Base-by-base conservation (phyloP, 2,797 vertebrate species). In the Gila robusta region DNA sequence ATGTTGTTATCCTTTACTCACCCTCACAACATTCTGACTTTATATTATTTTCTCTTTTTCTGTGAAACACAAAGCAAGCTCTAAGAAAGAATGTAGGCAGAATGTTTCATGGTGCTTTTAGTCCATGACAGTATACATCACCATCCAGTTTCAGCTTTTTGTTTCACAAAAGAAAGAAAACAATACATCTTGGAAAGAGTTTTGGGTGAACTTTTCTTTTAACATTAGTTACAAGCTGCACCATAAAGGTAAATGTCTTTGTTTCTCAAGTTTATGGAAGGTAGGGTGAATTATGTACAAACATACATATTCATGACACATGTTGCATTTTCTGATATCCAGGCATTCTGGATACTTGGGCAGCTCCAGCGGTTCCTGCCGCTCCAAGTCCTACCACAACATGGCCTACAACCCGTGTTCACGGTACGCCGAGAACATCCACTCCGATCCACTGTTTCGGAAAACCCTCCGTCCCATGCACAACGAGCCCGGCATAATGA, bases 361-460 rank as follows among this genome's bases (percentile, higher is more conserved):
- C 23, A 96, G 95, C 6, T 87, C 94, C 0, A 94, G 93, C 0
- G 93, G 96, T 35, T 86, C 94, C 87, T 93, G 90, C 86, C 94
- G 92, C 88, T 93, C 94, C 82, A 97, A 96, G 91, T 91, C 96
- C 87, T 94, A 94, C 74, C 94, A 94, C 87, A 94, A 94, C 6
- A 92, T 94, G 92, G 87, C 91, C 0, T 94, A 94, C 10, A 93
- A 90, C 71, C 90, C 91, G 1, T 89, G 92, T 19, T 84, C 92
- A 86, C 93, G 92, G 70, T 93, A 79, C 78, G 16, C 69, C 0
- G 96, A 96, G 78, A 94, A 92, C 74, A 89, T 94, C 59, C 94
- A 91, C 85, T 98, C 96, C 0, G 97, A 98, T 32, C 96, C 97
- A 8, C 92, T 97, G 70, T 97, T 96, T 94, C 95, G 95, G 86